phyloP scores from a whole-genome alignment of 2,888 invertebrate species.

The Galeopsomyia nigrocyanea region DNA sequence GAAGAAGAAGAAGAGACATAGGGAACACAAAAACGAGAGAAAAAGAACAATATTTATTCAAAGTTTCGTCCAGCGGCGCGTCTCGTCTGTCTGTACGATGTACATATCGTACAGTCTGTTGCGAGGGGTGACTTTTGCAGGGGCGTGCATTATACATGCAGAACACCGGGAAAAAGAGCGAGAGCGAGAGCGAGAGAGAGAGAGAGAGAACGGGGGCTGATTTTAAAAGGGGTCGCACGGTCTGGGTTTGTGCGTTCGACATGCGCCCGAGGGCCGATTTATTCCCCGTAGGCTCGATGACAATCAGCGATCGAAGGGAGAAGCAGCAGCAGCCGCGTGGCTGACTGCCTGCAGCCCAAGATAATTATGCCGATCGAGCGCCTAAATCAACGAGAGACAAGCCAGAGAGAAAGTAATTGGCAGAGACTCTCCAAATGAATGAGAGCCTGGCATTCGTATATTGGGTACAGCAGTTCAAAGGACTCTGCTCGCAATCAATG shows the following conservation, averaged over 20 bases:
- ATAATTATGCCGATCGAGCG: background rate
- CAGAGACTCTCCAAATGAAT: background rate
- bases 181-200: background rate
- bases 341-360: background rate
- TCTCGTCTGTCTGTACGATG: background rate
- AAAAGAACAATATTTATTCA: constrained; percentile 43
- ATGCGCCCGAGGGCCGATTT: background rate
- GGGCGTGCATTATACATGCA: constrained; percentile 30
- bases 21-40: constrained; percentile 12
- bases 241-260: background rate
- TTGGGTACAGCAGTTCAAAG: too few species aligned
- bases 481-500: too few species aligned
- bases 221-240: constrained; percentile 33
- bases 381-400: constrained; percentile 31
- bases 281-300: constrained; percentile 9
- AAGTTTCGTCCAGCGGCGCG: constrained; percentile 24
- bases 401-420: constrained; percentile 15
- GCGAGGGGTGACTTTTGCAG: constrained; percentile 43
- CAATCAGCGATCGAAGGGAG: constrained; percentile 35
- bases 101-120: background rate
- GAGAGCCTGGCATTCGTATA: too few species aligned
- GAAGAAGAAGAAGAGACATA: background rate
- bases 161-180: background rate
- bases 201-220: constrained; percentile 8
- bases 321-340: background rate